A percentile compares a stretch with the other conserved stretches of the same genome.
Evolutionary conservation across 2,888 invertebrate species (phyloP).

Genomic region (Parnassius apollo): DNA sequence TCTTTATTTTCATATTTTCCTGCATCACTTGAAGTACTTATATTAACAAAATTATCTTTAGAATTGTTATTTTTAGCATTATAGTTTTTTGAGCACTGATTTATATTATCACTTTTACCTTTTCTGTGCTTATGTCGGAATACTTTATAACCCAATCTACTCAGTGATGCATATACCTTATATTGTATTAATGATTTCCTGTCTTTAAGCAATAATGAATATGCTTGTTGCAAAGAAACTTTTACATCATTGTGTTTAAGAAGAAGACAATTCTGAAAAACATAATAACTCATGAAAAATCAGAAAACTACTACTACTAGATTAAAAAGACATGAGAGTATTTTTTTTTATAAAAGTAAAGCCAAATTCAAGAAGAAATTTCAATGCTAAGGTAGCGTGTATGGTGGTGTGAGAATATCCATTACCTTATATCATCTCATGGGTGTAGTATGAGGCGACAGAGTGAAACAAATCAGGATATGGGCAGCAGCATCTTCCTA

Average conservation of each 20-base stretch:
- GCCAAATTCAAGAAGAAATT: no score
- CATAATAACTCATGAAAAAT: neutral
- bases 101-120: neutral
- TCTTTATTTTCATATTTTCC: neutral
- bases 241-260: constrained; percentile 79
- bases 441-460: no score
- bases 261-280: constrained; percentile 82
- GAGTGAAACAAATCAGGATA: no score
- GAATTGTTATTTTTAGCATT: neutral
- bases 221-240: constrained; percentile 85
- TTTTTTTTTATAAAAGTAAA: no score
- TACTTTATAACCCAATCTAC: constrained; percentile 80
- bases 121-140: constrained; percentile 56
- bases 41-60: neutral
- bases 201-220: constrained; percentile 70
- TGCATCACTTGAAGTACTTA: neutral
- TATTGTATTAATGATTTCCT: constrained; percentile 72
- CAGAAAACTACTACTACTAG: no score
- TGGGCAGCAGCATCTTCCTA: no score
- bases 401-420: no score
- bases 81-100: constrained; percentile 1
- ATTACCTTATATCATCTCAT: no score
- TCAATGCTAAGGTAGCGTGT: no score
- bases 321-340: no score
- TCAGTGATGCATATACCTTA: constrained; percentile 81